Base-by-base conservation (phyloP, 2,113 vertebrate genomes). In the Marcusenius ussheri region DNA sequence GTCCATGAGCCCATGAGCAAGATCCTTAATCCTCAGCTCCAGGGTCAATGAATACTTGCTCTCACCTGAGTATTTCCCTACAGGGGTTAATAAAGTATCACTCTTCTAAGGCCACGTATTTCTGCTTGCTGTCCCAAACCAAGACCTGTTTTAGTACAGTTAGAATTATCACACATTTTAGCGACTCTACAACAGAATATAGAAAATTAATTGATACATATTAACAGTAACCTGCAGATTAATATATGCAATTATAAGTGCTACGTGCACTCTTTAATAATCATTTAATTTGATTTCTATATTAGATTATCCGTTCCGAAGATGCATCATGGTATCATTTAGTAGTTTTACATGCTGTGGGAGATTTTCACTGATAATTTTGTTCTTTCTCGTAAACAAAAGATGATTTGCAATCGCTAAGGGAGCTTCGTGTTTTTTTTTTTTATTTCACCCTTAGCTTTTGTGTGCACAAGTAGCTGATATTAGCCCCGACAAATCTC, bases 401-500 rank as follows among this genome's bases (percentile, higher is more conserved):
- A 19, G 42, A 46, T 56, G 50, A 42, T 88, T 56, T 27, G 31
- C 53, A 42, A 39, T 7, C 87, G 19, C 35, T 58, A 88, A 42
- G 35, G 53, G 50, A 39, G 45, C 17, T 88, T 7, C 2, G 2
- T 13, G 31, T 31, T 15, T 17, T 17, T 51, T 42, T 85, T 39
- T 45, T 58, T 88, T 42, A 62, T 88, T 83, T 88, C 66, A 86
- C 58, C 66, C 70, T 58, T 47, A 53, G 77, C 88, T 35, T 83
- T 88, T 90, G 88, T 89, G 90, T 49, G 89, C 49, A 50, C 47
- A 86, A 91, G 92, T 92, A 94, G 93, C 93, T 93, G 94, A 94
- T 95, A 96, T 96, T 96, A 95, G 94, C 93, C 94, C 94, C 95
- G 96, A 96, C 96, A 96, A 95, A 96, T 95, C 95, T 94, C 94